Base-by-base conservation (phyloP, 1,140 invertebrate species). In the Calycopis cecrops region DNA sequence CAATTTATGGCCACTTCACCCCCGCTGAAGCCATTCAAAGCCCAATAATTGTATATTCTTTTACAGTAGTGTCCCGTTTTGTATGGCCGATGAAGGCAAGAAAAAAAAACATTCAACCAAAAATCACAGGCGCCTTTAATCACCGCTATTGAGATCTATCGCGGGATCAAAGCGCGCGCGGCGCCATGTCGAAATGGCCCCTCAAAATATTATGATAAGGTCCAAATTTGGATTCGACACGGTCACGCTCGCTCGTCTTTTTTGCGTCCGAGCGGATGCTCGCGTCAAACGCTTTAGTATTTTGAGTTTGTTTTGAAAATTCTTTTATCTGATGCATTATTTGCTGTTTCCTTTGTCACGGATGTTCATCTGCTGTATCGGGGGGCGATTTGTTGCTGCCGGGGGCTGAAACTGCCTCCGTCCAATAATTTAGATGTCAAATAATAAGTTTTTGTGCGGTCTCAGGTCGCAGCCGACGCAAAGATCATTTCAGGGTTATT, bases 271-370 rank as follows among this genome's bases (percentile, higher is more conserved):
- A 86, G 77, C 84, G 84, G 84, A 87, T 87, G 84, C 81, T 84
- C 81, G 79, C 85, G 84, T 87, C 81, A 87, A 87, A 83, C 81
- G 81, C 81, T 82, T 85, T 78, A 81, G 81, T 85, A 85, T 87
- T 84, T 87, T 79, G 84, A 87, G 80, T 87, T 87, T 87, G 84
- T 87, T 87, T 87, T 87, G 82, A 87, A 87, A 87, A 87, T 85
- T 85, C 81, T 87, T 87, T 87, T 87, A 85, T 85, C 74, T 79
- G 74, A 82, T 83, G 73, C 83, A 87, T 83, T 80, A 79, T 85
- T 85, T 80, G 79, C 66, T 79, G 73, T 82, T 79, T 68, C 69
- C 71, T 76, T 85, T 87, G 80, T 85, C 71, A 69, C 52, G 63
- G 61, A 71, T 71, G 74, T 75, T 86, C 83, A 86, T 86, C 83